These are phyloP conservation scores for Nasua narica DNA, from an alignment of 2,797 vertebrate genomes.

Conservation along the genomic window DNA sequence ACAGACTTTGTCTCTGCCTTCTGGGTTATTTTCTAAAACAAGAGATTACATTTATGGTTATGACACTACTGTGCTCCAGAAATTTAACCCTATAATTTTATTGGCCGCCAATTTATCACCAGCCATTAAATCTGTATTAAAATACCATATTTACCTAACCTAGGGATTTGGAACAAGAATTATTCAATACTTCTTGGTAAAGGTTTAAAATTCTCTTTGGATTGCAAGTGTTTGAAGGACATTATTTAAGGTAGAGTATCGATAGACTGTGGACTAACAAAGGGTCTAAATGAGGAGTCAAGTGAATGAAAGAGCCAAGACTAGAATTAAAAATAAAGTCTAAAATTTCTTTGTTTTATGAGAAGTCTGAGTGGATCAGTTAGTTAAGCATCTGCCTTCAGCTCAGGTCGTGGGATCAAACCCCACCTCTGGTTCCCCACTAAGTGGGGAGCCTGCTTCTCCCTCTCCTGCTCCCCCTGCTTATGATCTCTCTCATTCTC, in stretches of 20 bases:
- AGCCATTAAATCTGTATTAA: neutral
- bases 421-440: no score
- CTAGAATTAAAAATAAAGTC: neutral
- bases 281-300: neutral
- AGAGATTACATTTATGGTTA: neutral
- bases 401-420: neutral
- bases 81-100: slow-evolving; percentile 16
- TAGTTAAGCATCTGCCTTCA: neutral
- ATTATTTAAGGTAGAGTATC: neutral
- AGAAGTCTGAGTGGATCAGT: neutral
- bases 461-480: no score
- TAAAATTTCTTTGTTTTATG: neutral
- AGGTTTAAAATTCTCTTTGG: neutral
- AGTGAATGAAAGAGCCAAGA: neutral
- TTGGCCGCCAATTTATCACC: neutral
- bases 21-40: slow-evolving; percentile 43
- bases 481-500: no score
- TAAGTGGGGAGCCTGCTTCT: no score
- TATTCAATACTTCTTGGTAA: neutral
- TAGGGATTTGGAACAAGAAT: neutral
- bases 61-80: neutral
- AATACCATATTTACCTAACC: neutral
- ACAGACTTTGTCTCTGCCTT: neutral
- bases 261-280: neutral
- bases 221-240: neutral